These are phyloP conservation scores for Ceratoteleas bidentatus DNA, from an alignment of 1,140 invertebrate species.

Conservation along the genomic window DNA sequence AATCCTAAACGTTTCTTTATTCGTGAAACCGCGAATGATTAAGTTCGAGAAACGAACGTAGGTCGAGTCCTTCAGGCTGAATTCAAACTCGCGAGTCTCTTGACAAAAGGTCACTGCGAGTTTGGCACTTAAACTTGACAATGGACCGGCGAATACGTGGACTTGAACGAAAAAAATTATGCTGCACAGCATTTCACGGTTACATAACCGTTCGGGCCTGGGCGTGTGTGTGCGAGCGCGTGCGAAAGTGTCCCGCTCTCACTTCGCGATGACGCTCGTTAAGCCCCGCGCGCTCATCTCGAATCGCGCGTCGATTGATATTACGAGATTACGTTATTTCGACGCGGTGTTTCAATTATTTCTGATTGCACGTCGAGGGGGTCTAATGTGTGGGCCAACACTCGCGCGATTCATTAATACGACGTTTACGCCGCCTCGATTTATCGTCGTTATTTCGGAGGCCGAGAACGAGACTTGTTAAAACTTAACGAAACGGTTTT, in stretches of 20 bases:
- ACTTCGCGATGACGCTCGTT: slow-evolving; percentile 35
- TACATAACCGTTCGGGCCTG: slow-evolving; percentile 43
- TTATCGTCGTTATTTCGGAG: no score
- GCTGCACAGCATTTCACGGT: slow-evolving; percentile 47
- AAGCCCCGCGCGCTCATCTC: neutral
- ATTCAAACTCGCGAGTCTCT: slow-evolving; percentile 58
- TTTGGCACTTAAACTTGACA: slow-evolving; percentile 77
- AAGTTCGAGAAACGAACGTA: slow-evolving; percentile 40
- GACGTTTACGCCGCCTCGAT: no score
- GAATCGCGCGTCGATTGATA: neutral
- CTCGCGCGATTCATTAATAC: no score
- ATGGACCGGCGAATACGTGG: slow-evolving; percentile 71
- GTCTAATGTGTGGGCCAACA: no score
- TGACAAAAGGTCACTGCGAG: slow-evolving; percentile 66
- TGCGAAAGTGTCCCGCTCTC: slow-evolving; percentile 46
- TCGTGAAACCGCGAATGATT: neutral
- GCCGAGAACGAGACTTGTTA: no score
- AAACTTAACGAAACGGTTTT: no score
- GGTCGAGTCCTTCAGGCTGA: slow-evolving; percentile 56
- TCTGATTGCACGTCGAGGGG: no score
- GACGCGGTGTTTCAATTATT: slow-evolving; percentile 7
- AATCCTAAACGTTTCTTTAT: no score
- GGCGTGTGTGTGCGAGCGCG: slow-evolving; percentile 7
- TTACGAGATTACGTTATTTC: slow-evolving; percentile 20
- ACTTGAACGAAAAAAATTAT: slow-evolving; percentile 71